Base-by-base conservation (phyloP, 2,888 invertebrate species). In the Sinelater perroti region DNA sequence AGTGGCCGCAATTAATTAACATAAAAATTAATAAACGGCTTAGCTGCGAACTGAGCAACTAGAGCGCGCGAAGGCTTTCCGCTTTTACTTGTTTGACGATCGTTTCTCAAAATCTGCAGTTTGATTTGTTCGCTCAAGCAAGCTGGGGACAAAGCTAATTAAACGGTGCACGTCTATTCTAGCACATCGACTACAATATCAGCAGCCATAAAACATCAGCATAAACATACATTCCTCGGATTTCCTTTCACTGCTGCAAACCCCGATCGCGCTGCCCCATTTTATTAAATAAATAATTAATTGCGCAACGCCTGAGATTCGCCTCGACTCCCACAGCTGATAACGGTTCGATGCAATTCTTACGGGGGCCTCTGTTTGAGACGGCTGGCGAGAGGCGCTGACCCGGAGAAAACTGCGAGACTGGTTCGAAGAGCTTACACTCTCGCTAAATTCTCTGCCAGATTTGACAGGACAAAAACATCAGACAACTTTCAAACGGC, bases 211-310 rank as follows among this genome's bases (percentile, higher is more conserved):
- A 2, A 10, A 28, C 10, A n/a, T 28, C 10, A 28, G 28, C 10
- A 10, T 28, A 24, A 6, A 5, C 8, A 28, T 28, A 28, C 18
- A 20, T 38, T 10, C 20, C 38, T 38, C 21, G 38, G 11, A 2
- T 38, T 38, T 38, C 38, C 38, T 38, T 38, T 38, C 38, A 38
- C 38, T 38, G 21, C n/a, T 8, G 5, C 18, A 35, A 35, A 35
- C 16, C 10, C 28, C 10, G 28, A 28, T 11, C 18, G 18, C 11
- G 5, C 24, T 3, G 13, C 20, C 21, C 38, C 20, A 38, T 17
- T n/a, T 20, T 38, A 35, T 35, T 18, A 28, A 28, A 28, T 28
- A 28, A 28, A 28, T 28, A 28, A n/a, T n/a, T n/a, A 28, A 28
- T 28, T 28, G 10, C 5, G 28, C 28, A 28, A 28, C 28, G 2